Percentiles rank a stretch among this genome's conserved stretches.
Conservation (phyloP, 1,140 invertebrate genomes). For the Condylostylus longicornis region DNA sequence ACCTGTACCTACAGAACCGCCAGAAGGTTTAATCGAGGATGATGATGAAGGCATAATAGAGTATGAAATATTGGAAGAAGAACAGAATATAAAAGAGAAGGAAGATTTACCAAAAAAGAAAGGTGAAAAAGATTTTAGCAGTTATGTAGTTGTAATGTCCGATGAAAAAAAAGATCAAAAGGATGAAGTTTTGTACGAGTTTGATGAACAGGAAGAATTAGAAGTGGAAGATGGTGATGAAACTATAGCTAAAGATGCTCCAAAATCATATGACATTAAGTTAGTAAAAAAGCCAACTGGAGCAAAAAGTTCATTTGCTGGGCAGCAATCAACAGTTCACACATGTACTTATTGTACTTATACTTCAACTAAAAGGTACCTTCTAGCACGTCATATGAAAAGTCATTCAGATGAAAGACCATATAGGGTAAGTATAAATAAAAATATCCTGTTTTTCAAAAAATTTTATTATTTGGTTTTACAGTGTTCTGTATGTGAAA, state of each 20-base stretch:
- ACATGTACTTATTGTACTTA: conserved; percentile 86
- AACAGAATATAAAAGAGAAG: conserved; percentile 45
- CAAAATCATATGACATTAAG: conserved; percentile 5
- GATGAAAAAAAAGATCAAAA: conserved; percentile 24
- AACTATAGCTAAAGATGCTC: no score
- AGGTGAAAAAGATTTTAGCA: background rate
- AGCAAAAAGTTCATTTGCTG: conserved; percentile 10
- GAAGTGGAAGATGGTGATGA: background rate
- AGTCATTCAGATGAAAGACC: conserved; percentile 88
- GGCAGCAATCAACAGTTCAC: conserved; percentile 46
- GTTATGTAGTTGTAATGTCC: conserved; percentile 13
- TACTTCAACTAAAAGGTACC: conserved; percentile 72
- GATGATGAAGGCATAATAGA: conserved; percentile 32
- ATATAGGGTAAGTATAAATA: no score
- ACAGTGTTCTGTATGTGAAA: conserved; percentile 81
- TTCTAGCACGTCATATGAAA: conserved; percentile 87
- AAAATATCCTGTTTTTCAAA: no score
- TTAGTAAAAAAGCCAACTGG: conserved; percentile 10
- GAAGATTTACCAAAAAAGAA: conserved; percentile 38
- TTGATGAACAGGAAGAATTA: conserved; percentile 45
- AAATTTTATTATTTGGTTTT: no score
- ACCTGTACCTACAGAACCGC: conserved; percentile 41
- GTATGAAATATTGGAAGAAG: conserved; percentile 28
- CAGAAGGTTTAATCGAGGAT: conserved; percentile 25
- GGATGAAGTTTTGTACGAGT: conserved; percentile 39